phyloP scores from a whole-genome alignment of 37 sponge, comb jelly and placozoan genomes.

The Aphrocallistes beatrix region DNA sequence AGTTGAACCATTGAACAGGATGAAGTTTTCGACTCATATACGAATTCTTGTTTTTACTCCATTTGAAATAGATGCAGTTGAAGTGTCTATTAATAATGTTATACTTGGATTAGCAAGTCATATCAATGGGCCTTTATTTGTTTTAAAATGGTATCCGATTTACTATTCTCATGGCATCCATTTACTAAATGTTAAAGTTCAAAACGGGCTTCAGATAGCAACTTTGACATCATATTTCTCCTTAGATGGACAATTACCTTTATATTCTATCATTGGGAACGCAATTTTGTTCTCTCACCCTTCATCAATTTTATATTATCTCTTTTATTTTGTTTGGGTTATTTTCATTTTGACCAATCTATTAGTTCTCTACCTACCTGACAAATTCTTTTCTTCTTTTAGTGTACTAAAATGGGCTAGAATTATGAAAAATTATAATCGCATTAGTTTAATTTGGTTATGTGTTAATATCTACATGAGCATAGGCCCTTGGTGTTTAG shows the following conservation, averaged over 20 bases:
- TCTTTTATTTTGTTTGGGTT: not conserved
- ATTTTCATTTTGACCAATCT: not conserved
- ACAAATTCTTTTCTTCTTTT: not conserved
- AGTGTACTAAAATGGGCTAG: not conserved
- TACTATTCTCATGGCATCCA: not conserved
- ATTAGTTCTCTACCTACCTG: not conserved
- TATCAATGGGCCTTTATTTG: not conserved
- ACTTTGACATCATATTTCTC: not conserved
- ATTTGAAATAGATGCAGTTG: constrained; percentile 26
- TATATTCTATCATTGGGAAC: not conserved
- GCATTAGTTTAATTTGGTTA: not conserved
- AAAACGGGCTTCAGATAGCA: not conserved
- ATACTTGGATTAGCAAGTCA: not conserved
- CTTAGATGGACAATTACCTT: not conserved
- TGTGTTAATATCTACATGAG: not conserved
- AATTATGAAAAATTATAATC: not conserved
- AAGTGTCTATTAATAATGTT: constrained; percentile 42
- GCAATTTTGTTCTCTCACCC: not conserved
- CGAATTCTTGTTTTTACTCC: constrained; percentile 70
- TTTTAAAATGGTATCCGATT: not conserved
- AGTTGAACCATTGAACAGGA: constrained; percentile 49
- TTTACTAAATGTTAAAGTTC: not conserved
- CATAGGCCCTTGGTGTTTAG: not conserved
- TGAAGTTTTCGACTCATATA: constrained; percentile 66
- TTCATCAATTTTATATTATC: not conserved